These are phyloP conservation scores for Smittia aterrima DNA, from an alignment of 2,888 invertebrate species.

Conservation along the genomic window DNA sequence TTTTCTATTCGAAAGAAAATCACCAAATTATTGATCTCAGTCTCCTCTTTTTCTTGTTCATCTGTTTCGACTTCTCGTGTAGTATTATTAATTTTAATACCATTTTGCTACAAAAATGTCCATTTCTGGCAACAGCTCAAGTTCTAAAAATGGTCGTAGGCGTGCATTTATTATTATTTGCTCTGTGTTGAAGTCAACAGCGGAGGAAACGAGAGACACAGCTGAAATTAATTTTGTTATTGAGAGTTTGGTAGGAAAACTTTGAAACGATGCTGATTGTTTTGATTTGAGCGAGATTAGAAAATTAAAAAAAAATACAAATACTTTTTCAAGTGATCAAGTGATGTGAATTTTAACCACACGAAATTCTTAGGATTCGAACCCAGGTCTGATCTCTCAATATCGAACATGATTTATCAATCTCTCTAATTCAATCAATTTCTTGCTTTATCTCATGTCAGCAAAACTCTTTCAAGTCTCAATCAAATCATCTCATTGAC, in stretches of 20 bases:
- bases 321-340: no score
- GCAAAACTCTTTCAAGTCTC: no score
- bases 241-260: neutral
- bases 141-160: conserved; percentile 40
- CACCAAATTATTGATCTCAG: no score
- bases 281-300: neutral
- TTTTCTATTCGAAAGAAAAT: no score
- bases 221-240: neutral
- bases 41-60: neutral
- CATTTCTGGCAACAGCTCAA: conserved; percentile 38
- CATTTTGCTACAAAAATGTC: conserved; percentile 40
- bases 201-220: neutral
- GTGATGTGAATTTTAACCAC: no score
- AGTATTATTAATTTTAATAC: conserved; percentile 39
- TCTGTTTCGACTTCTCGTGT: conserved; percentile 7
- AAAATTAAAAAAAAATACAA: no score
- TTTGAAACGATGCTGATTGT: neutral
- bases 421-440: no score
- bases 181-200: conserved; percentile 11
- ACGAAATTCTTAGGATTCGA: no score
- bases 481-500: no score
- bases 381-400: no score
- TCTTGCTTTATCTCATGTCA: no score
- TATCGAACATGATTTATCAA: no score
- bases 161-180: conserved; percentile 27